A percentile compares a stretch with the other conserved stretches of the same genome.
phyloP scores from a whole-genome alignment of 2,113 vertebrate species.

The Noctilio leporinus region DNA sequence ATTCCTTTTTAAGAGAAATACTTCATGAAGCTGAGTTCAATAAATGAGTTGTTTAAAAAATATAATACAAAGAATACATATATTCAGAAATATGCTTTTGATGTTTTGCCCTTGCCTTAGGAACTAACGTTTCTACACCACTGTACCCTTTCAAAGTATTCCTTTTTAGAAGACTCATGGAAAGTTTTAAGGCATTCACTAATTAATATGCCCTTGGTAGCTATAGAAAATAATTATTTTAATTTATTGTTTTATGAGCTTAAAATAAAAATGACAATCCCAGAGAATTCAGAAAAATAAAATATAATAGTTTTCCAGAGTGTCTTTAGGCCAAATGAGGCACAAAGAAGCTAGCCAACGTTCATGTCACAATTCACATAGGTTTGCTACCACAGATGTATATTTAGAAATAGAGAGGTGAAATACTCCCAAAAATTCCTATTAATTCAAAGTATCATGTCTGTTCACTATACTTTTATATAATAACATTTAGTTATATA shows the following conservation, averaged over 20 bases:
- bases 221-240: neutral
- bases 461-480: neutral
- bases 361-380: neutral
- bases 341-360: neutral
- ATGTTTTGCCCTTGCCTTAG: slow-evolving; percentile 29
- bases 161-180: neutral
- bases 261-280: slow-evolving; percentile 8
- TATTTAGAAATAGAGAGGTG: slow-evolving; percentile 12
- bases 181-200: neutral
- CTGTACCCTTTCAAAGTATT: slow-evolving; percentile 4
- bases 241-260: neutral
- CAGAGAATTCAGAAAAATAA: slow-evolving; percentile 27
- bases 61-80: slow-evolving; percentile 7
- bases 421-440: neutral
- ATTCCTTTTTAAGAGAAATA: slow-evolving; percentile 30
- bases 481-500: neutral
- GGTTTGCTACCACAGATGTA: neutral
- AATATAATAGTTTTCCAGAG: neutral
- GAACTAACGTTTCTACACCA: slow-evolving; percentile 11
- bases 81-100: slow-evolving; percentile 23
- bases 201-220: neutral
- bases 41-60: slow-evolving; percentile 13
- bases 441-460: neutral
- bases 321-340: neutral
- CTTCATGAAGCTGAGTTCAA: neutral